Evolutionary conservation across 2,113 vertebrate species (phyloP).

Genomic region (Microtus ochrogaster): DNA sequence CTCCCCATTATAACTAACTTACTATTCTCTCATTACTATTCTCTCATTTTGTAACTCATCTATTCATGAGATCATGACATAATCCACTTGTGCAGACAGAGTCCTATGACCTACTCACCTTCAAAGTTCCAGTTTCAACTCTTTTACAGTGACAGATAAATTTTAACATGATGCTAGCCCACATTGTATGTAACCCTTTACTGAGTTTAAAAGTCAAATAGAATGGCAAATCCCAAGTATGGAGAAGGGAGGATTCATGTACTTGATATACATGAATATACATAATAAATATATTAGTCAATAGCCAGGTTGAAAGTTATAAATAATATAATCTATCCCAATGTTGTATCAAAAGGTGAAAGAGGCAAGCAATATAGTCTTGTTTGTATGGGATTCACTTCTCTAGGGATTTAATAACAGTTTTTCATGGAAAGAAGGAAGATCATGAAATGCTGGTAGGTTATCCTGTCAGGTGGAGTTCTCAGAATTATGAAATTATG

Average conservation of each 20-base stretch:
- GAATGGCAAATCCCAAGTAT: conserved; percentile 22
- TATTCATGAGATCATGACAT: too few species aligned
- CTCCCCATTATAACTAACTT: background rate
- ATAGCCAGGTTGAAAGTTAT: background rate
- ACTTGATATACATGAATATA: background rate
- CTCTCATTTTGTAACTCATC: too few species aligned
- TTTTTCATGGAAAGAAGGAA: conserved; percentile 62
- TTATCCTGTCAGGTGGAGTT: conserved; percentile 77
- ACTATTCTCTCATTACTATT: too few species aligned
- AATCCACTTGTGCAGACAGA: background rate
- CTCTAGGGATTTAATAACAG: conserved; percentile 57
- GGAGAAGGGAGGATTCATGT: conserved; percentile 2
- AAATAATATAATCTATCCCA: conserved; percentile 44
- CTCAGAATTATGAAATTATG: conserved; percentile 78
- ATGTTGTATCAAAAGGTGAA: conserved; percentile 30
- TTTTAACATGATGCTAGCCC: background rate
- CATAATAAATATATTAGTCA: background rate
- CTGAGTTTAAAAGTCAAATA: conserved; percentile 45
- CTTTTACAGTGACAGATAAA: background rate
- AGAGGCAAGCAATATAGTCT: conserved; percentile 46
- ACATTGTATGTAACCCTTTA: background rate
- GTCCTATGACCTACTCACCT: background rate
- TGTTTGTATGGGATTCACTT: conserved; percentile 41
- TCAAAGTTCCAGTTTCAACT: background rate
- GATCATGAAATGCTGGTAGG: conserved; percentile 63